Conservation (phyloP, 2,113 vertebrate species). For the Heterotis niloticus region DNA sequence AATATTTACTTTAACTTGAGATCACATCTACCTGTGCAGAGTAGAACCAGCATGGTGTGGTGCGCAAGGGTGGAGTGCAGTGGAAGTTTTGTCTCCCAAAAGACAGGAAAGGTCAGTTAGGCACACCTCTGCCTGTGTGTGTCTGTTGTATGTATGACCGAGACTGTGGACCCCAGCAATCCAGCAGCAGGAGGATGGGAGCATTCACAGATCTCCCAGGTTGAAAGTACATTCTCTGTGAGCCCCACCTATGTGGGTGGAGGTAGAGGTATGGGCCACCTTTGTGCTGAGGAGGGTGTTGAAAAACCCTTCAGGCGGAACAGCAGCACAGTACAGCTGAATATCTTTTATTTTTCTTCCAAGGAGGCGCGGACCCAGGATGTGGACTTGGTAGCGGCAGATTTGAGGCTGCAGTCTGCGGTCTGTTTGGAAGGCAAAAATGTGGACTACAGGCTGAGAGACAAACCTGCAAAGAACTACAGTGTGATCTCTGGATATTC, state of each 20-base stretch:
- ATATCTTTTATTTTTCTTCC: not conserved
- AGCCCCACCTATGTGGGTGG: not conserved
- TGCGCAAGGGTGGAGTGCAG: too few relatives aligned
- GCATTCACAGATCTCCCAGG: not conserved
- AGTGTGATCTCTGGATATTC: too few relatives aligned
- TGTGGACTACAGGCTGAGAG: constrained; percentile 37
- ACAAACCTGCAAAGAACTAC: not conserved
- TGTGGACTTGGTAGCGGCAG: constrained; percentile 20
- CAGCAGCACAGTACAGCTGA: not conserved
- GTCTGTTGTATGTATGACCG: not conserved
- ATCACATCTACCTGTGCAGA: too few relatives aligned
- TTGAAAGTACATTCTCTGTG: not conserved
- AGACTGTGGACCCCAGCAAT: not conserved
- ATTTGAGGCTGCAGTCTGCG: constrained; percentile 41
- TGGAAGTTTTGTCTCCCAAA: not conserved
- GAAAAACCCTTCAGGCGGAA: not conserved
- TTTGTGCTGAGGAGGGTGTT: not conserved
- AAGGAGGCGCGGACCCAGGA: too few relatives aligned
- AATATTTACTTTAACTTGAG: too few relatives aligned
- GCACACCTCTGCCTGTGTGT: not conserved
- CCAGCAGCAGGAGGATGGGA: not conserved
- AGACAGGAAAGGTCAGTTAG: not conserved
- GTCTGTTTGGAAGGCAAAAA: constrained; percentile 62
- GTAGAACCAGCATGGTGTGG: too few relatives aligned
- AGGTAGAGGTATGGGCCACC: not conserved